Evolutionary conservation across 2,888 invertebrate species (phyloP).

Genomic region (Oithona nana): DNA sequence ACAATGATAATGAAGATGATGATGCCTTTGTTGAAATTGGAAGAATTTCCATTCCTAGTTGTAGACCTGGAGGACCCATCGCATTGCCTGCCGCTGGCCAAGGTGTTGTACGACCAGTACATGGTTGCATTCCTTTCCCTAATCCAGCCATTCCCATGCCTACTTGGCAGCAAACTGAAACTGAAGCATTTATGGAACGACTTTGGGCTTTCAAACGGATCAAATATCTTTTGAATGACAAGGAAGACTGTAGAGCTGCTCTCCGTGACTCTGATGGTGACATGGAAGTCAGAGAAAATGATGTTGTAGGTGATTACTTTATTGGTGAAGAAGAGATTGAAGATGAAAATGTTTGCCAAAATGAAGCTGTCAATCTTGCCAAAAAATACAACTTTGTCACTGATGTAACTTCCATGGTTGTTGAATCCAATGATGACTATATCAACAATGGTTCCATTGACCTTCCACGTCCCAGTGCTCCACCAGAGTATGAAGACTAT

Average conservation of each 20-base stretch:
- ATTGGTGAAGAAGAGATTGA: too few relatives aligned
- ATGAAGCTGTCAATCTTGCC: constrained; percentile 12
- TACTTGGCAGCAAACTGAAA: background rate
- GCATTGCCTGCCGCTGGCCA: background rate
- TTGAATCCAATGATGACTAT: constrained; percentile 29
- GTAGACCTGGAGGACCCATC: background rate
- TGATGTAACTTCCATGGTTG: constrained; percentile 44
- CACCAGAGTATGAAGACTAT: too few relatives aligned
- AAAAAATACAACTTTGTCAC: constrained; percentile 47
- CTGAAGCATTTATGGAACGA: constrained; percentile 8
- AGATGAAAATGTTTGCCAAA: too few relatives aligned
- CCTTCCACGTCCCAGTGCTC: too few relatives aligned
- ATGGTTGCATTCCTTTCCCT: too few relatives aligned
- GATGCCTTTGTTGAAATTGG: too few relatives aligned
- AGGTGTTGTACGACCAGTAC: too few relatives aligned
- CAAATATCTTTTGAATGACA: background rate
- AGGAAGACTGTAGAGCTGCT: background rate
- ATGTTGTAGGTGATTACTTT: too few relatives aligned
- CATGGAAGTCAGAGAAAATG: too few relatives aligned
- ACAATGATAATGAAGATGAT: background rate
- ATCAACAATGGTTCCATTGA: too few relatives aligned
- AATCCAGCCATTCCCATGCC: background rate
- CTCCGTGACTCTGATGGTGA: background rate
- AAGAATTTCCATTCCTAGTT: too few relatives aligned
- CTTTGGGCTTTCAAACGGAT: constrained; percentile 14